Base-by-base conservation (phyloP, 1,140 invertebrate genomes). In the Hesperophylax magnus region DNA sequence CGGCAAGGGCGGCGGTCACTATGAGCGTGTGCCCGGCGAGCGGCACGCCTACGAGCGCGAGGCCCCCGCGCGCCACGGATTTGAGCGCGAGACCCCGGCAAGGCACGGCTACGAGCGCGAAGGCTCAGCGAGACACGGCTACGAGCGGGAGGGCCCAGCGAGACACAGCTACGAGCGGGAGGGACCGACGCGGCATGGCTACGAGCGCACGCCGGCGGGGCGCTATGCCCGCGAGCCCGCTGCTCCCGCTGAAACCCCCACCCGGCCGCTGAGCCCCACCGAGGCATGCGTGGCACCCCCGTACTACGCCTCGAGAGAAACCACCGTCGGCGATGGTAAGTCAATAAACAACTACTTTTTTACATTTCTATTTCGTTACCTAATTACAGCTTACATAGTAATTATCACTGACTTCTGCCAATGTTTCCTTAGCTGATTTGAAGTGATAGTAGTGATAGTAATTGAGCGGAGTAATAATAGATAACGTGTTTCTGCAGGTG, bases 71-170 rank as follows among this genome's bases (percentile, higher is more conserved):
- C 77, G 87, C 24, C 5, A 31, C 53, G 34, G 85, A 77, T 61
- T 65, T 79, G 27, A 58, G 74, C 27, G 71, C 71, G 22, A 52
- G 87, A 2, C 86, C 87, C 11, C 86, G 85, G 22, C 88, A 87
- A 82, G 87, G 87, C 31, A 87, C 86, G 9, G 88, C 79, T 52
- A 31, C 53, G 18, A 77, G 86, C 90, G 79, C 88, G 90, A 56
- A 90, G 89, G 82, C 91, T 91, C 83, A 91, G 91, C 89, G 90
- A 90, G 82, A 91, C 91, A 85, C 91, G 91, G 84, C 84, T 87
- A 69, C 52, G 31, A 18, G 22, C 31, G 9, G n/a, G 67, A n/a
- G 15, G 67, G 24, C 27, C 3, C n/a, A 24, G 39, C 39, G 39
- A 11, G 39, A 14, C 39, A 47, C 11, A 11, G 39, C 39, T 47